Evolutionary conservation across 2,888 invertebrate genomes (phyloP), one percentile per base, ranked within the genome.

Genomic region (Stenolophus ochropezus): DNA sequence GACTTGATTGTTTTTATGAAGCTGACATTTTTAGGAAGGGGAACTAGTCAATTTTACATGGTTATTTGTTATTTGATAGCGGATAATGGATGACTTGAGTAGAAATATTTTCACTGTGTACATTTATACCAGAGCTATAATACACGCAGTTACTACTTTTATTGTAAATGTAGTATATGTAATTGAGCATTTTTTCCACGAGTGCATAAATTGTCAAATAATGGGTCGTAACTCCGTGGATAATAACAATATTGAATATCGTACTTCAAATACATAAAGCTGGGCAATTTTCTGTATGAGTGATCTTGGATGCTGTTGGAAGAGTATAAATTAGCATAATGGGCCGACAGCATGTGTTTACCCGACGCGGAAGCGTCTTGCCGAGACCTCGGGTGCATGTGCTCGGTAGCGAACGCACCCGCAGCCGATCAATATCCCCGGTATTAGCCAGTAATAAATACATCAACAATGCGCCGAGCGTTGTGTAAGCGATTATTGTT

Each of bases 391-490:
- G 58, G 33, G 76, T 42, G 33, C 16, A 42, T 42, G 20, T 58
- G 58, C 56, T 58, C 73, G 73, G 23, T 21, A 51, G 53, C 23
- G 21, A 56, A 77, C 33, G 56, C 42, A 77, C 27, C 58, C 33
- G 33, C 23, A n/a, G 25, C 42, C 21, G 78, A 78, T 61, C 78
- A 58, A 78, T 78, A 78, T 65, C 65, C 61, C 78, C 65, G 51
- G 49, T 65, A 78, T 78, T 78, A 78, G 16, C 78, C 65, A 65
- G 78, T 65, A 78, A 78, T 78, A 78, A 78, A 78, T 78, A 78
- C 65, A 78, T 78, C 78, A 49, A 78, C 61, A 49, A 78, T 78
- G 61, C 49, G 65, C 42, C 47, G 47, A 78, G 42, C 23, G 78
- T 65, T 78, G 25, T 42, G 58, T 78, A 78, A 78, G 49, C 78